These are phyloP conservation scores for Rana temporaria DNA, from an alignment of 2,113 vertebrate species.

Conservation along the genomic window DNA sequence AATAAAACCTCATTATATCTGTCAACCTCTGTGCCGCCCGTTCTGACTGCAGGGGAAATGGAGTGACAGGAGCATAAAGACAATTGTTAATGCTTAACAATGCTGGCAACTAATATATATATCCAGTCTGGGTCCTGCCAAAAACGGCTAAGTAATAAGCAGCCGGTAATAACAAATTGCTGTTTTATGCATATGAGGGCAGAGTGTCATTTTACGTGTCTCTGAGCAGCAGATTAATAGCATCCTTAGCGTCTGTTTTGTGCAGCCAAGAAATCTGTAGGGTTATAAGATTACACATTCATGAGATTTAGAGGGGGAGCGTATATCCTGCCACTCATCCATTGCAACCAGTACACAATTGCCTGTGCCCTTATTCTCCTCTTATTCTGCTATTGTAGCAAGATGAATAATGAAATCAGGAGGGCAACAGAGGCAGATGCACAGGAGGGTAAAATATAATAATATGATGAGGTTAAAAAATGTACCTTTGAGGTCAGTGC, in stretches of 20 bases:
- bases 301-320: background rate
- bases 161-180: background rate
- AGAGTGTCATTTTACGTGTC: slow-evolving; percentile 1
- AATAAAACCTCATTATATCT: slow-evolving; percentile 40
- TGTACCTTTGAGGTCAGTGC: no score
- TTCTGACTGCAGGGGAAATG: slow-evolving; percentile 19
- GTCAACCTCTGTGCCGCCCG: slow-evolving; percentile 4
- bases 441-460: no score
- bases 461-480: no score
- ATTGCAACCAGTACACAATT: no score
- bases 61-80: slow-evolving; percentile 44
- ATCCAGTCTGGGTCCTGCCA: background rate
- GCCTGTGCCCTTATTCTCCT: no score
- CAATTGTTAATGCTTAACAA: slow-evolving; percentile 40
- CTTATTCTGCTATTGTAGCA: no score
- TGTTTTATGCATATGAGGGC: slow-evolving; percentile 2
- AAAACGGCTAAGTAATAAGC: slow-evolving; percentile 9
- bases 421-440: no score
- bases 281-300: background rate
- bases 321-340: no score
- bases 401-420: no score
- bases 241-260: background rate
- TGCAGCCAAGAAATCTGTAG: background rate
- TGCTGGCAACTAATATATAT: slow-evolving; percentile 7
- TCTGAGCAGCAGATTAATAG: background rate